Evolutionary conservation across 2,797 vertebrate genomes (phyloP), one percentile per base, ranked within the genome.

Genomic region (Brachymystax lenok): DNA sequence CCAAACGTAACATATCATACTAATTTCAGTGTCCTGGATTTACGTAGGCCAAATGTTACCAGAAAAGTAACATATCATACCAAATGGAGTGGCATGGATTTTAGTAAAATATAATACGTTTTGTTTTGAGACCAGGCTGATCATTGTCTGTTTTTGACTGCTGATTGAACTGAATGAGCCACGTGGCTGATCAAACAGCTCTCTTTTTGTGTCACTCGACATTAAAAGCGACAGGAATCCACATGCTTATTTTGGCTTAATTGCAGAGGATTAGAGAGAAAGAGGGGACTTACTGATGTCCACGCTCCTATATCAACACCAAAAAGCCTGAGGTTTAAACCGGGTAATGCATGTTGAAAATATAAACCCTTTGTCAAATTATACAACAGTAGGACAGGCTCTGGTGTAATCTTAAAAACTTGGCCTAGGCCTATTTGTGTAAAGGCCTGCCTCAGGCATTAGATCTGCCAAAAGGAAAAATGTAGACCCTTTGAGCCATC

Each of bases 141-240:
- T 40, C 35, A 40, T 40, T 40, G 35, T 40, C 35, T 21, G 14
- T 13, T 1, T 30, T 68, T 24, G 24, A n/a, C 21, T 33, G 33
- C 2, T 59, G 28, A 75, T 74, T 77, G 40, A 61, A 61, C 56
- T 51, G 7, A 73, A 56, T 10, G 63, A 78, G 54, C 46, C 40
- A 63, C 7, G 30, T 74, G 71, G 72, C 61, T 79, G 80, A 84
- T 82, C 74, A 80, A 82, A 82, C 74, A 54, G 0, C 69, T 35
- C 33, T 14, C 46, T 40, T 74, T 68, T 67, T 73, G 61, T 68
- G 63, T 63, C 13, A 27, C 7, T 40, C 19, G 35, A 67, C 70
- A 73, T 77, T 46, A 77, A 77, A 77, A 59, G 72, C 63, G 61
- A 74, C 69, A 82, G 80, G 74, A 82, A 85, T 82, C 74, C 28